Conservation (phyloP, 2,113 vertebrate genomes). For the Ceratotherium simum region DNA sequence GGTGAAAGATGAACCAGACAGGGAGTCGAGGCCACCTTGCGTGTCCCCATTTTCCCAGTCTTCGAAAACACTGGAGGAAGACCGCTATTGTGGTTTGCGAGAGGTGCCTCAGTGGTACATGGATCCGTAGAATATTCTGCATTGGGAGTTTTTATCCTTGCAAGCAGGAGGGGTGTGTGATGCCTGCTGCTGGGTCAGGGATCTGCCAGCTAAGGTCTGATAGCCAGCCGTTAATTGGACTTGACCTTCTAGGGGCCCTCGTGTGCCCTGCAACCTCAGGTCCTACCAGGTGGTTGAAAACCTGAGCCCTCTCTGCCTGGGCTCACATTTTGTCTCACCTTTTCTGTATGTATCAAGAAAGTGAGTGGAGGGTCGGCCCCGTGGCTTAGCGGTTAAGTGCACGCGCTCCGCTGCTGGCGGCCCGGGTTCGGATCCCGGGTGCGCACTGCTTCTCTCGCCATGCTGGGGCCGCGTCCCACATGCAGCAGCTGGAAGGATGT, state of each 20-base stretch:
- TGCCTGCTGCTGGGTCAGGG: background rate
- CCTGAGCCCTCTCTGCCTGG: background rate
- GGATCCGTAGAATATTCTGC: background rate
- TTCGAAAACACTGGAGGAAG: background rate
- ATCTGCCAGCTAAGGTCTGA: background rate
- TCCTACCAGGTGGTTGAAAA: background rate
- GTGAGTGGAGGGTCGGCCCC: no score
- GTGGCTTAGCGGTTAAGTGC: no score
- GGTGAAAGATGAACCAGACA: background rate
- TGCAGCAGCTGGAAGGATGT: no score
- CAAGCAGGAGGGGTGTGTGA: fast-evolving
- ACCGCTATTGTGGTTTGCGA: fast-evolving
- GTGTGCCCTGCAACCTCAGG: background rate
- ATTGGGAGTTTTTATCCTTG: background rate
- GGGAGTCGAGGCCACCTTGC: background rate
- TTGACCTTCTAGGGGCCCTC: constrained; percentile 41
- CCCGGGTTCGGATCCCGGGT: no score
- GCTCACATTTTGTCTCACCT: background rate
- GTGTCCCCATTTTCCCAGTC: background rate
- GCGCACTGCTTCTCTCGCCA: no score
- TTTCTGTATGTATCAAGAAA: background rate
- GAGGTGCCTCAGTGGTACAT: background rate
- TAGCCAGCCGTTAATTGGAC: background rate
- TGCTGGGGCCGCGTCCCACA: no score
- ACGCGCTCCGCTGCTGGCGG: no score